Conservation (phyloP, 2,888 invertebrate genomes). For the Melanchra persicariae region DNA sequence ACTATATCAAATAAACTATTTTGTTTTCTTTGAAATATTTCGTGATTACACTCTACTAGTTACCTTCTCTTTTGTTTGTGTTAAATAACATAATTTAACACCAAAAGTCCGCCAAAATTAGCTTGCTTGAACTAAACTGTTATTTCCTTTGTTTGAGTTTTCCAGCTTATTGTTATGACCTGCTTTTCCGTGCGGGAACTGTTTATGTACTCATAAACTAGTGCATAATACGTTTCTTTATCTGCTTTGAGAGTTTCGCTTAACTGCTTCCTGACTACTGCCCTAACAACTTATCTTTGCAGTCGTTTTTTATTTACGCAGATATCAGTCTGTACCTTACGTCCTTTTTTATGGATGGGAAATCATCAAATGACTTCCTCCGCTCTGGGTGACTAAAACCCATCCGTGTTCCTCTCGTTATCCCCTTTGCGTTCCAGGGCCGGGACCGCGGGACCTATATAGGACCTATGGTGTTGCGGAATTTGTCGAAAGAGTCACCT, state of each 20-base stretch:
- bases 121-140: background rate
- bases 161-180: conserved; percentile 16
- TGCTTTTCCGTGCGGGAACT: conserved; percentile 6
- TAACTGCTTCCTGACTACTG: conserved; percentile 6
- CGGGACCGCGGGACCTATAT: too few species aligned
- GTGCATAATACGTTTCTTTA: conserved; percentile 16
- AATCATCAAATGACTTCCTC: too few species aligned
- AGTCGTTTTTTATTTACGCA: background rate
- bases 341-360: too few species aligned
- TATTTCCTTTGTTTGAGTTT: conserved; percentile 34
- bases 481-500: too few species aligned
- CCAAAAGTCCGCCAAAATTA: background rate
- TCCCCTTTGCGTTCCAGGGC: too few species aligned
- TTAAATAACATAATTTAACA: conserved; percentile 3
- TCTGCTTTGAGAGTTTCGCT: conserved; percentile 1
- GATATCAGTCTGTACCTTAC: conserved; percentile 12
- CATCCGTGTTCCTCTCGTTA: too few species aligned
- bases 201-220: conserved; percentile 20
- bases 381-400: too few species aligned
- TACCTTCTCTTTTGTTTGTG: conserved; percentile 3
- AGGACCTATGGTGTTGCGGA: too few species aligned
- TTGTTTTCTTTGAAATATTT: too few species aligned
- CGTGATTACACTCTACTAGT: background rate
- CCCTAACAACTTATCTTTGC: background rate
- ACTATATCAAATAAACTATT: too few species aligned